Base-by-base conservation (phyloP, 2,888 invertebrate species). In the Listrodromus nycthemerus region DNA sequence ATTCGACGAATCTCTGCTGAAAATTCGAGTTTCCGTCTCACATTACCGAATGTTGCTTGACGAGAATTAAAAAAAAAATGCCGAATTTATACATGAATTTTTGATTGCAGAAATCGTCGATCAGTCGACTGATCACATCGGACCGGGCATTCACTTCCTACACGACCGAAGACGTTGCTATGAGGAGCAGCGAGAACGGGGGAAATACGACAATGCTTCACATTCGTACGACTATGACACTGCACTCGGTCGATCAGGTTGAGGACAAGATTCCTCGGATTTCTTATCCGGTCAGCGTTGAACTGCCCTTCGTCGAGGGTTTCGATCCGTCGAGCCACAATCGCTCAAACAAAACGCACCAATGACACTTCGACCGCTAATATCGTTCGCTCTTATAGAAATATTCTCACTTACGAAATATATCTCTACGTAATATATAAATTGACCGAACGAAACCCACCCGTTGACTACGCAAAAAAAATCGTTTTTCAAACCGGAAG, bases 181-280 rank as follows among this genome's bases (percentile, higher is more conserved):
- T 84, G 75, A 84, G 61, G 19, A 71, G 75, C 16, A 48, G 61
- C 19, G 70, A 77, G 19, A n/a, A 13, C 24, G 65, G 33, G 13
- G 78, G 63, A 21, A 79, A 78, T 27, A 75, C 78, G 16, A 82
- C 84, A 8, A 81, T 82, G 84, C 78, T 84, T 5, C 81, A 79
- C 50, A 65, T 82, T 16, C 65, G 70, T 19, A 84, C 84, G 2
- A 78, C 70, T 27, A 24, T 84, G 30, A 78, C 65, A 1, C 27
- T 78, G 70, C 63, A 77, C 50, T 80, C 84, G 65, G 65, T 55
- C 19, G 65, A 58, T 0, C 30, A 1, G 0, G 37, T 63, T 19
- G 65, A 73, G 13, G 48, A 58, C 33, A 27, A 55, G 8, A 66
- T 77, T 48, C 65, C 70, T n/a, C 55, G 7, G 0, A 71, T 78